Evolutionary conservation across 2,888 invertebrate species (phyloP), one percentile per base, ranked within the genome.

Genomic region (Ennomos quercinarius): DNA sequence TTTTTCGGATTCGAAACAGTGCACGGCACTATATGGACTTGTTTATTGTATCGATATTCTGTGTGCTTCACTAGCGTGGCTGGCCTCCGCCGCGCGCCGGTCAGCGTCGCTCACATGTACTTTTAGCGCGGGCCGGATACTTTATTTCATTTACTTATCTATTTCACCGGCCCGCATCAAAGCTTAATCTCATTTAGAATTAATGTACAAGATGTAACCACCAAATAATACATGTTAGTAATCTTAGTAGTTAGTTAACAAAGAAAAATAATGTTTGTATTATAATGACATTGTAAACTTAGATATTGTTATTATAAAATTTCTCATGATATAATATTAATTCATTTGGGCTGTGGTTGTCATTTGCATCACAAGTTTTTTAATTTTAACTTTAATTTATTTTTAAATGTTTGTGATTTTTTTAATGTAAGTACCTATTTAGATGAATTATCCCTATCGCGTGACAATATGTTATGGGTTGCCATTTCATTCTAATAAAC

Each of bases 181-280:
- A 76, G 76, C 77, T 79, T 86, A 86, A 88, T 89, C 88, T 90
- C 87, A 86, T 87, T 74, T 89, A 89, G 83, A 76, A 76, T 77
- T 81, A 86, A 86, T 87, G 90, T 91, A 91, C 91, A 91, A 91
- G 80, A 80, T 84, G 77, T 91, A 89, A 91, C 91, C 91, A 91
- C 91, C 91, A 91, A 91, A 90, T 87, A 86, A 86, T 84, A 84
- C 80, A 80, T 82, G 86, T 77, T 85, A 83, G 80, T 85, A 87
- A 82, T 58, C 27, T 54, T 61, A 61, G 58, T 66, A 60, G 56
- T 62, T 64, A 68, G 61, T 40, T 59, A 64, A 61, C 56, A 36
- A 66, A 50, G 50, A 46, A 39, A 54, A 55, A 61, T 60, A 61
- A 65, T 55, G 58, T 47, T 44, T 62, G 52, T 53, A 57, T 61